Percentiles rank a stretch among this genome's conserved stretches.
Evolutionary conservation across 2,797 vertebrate species (phyloP).

Genomic region (Catostomus latipinnis): DNA sequence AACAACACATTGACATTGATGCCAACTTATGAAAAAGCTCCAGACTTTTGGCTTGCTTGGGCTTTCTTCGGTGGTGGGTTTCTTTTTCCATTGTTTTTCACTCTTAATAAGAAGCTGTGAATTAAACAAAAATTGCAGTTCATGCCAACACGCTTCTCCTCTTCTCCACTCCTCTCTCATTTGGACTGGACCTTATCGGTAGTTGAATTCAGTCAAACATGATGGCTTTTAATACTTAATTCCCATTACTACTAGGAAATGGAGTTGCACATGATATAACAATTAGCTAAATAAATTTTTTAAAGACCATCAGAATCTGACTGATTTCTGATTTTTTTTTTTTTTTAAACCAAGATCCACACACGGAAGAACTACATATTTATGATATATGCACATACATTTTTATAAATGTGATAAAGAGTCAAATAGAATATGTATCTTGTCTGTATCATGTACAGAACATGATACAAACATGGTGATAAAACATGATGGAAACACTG

Average conservation of each 20-base stretch:
- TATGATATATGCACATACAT: constrained; percentile 54
- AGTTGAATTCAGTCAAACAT: constrained; percentile 28
- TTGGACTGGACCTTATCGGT: constrained; percentile 31
- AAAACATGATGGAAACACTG: neutral
- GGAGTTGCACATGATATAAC: neutral
- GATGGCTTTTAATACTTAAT: constrained; percentile 14
- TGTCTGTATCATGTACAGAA: neutral
- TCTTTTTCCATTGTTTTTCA: constrained; percentile 69
- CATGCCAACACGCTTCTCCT: constrained; percentile 64
- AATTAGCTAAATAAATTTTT: neutral
- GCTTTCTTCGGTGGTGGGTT: constrained; percentile 65
- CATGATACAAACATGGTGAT: neutral
- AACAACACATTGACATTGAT: constrained; percentile 59
- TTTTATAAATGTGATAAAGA: constrained; percentile 27
- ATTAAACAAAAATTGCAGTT: constrained; percentile 80
- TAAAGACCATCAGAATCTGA: constrained; percentile 52
- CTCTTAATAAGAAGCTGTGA: constrained; percentile 81
- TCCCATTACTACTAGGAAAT: constrained; percentile 18
- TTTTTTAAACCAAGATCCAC: constrained; percentile 47
- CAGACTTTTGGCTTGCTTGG: constrained; percentile 80
- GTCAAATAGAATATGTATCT: neutral
- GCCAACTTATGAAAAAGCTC: constrained; percentile 76
- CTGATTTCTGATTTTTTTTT: constrained; percentile 45
- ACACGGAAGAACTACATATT: constrained; percentile 59
- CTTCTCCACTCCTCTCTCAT: constrained; percentile 61